Evolutionary conservation across 1,140 invertebrate species (phyloP), one percentile per base, ranked within the genome.

Genomic region (Heliconius congener): DNA sequence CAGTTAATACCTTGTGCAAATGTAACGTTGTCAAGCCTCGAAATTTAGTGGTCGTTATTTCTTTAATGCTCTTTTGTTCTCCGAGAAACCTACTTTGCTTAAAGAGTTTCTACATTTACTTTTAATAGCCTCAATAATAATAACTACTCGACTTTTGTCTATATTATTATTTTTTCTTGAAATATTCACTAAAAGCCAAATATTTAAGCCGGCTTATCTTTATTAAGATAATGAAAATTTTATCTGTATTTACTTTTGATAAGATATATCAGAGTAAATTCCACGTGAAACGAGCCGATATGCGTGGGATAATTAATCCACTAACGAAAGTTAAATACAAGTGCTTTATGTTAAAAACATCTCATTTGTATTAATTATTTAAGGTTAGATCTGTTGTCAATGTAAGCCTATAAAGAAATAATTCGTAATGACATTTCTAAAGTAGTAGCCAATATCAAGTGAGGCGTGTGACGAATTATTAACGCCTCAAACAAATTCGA

Each of bases 401-500:
- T 71, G 1, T 72, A n/a, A 16, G 37, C n/a, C n/a, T 57, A 23
- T 80, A 77, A 76, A 66, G 60, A 80, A 82, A 60, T 74, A 55
- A 66, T 73, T 76, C 37, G 57, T 76, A 74, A 74, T 42, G 60
- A 30, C 27, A 60, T 30, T 72, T 72, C 73, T 39, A 46, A 52
- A 73, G 73, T 81, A 75, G 78, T 72, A 72, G 76, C 52, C 60
- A 78, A 34, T 76, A 76, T 81, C 50, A 82, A 87, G 78, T 81
- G 86, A 88, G 82, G 84, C 86, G 80, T 85, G 86, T 85, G 83
- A 86, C 81, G 85, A 89, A 90, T 91, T 91, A 89, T 91, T 83
- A 87, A 88, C 86, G 86, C 90, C 85, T 79, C 83, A 86, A 91
- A 88, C 89, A 90, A 90, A 89, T 89, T 88, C 79, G 81, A 91